A percentile compares a stretch with the other conserved stretches of the same genome.
Evolutionary conservation across 2,797 vertebrate genomes (phyloP).

Genomic region (Chelmon rostratus): DNA sequence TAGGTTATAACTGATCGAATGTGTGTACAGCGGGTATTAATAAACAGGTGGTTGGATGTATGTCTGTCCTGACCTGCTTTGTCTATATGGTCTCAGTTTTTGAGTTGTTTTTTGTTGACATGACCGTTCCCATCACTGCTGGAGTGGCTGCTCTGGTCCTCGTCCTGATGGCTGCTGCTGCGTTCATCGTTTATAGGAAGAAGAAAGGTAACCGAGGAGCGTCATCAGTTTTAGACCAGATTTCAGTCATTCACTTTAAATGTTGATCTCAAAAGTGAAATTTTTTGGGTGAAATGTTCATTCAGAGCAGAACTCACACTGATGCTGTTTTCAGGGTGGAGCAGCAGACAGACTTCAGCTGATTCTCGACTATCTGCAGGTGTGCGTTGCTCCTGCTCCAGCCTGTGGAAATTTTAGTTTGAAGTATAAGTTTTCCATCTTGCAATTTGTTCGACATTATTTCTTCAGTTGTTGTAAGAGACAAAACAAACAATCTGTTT

Average conservation of each 20-base stretch:
- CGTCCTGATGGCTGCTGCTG: too few relatives aligned
- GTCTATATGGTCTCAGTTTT: too few relatives aligned
- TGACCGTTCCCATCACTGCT: too few relatives aligned
- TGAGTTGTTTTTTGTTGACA: too few relatives aligned
- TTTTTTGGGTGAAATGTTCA: not conserved
- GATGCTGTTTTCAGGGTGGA: not conserved
- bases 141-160: too few relatives aligned
- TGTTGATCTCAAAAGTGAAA: not conserved
- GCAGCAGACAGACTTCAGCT: not conserved
- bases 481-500: not conserved
- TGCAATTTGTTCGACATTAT: not conserved
- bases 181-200: too few relatives aligned
- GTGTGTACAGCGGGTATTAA: too few relatives aligned
- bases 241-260: not conserved
- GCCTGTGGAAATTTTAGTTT: not conserved
- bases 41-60: too few relatives aligned
- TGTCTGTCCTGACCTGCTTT: too few relatives aligned
- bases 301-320: not conserved
- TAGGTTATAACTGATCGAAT: too few relatives aligned
- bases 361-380: not conserved
- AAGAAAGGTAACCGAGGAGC: too few relatives aligned
- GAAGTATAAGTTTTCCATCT: not conserved
- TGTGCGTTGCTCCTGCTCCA: constrained; percentile 6
- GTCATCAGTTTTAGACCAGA: not conserved
- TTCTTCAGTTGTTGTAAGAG: not conserved